phyloP scores from a whole-genome alignment of 2,113 vertebrate species.

The Python bivittatus region DNA sequence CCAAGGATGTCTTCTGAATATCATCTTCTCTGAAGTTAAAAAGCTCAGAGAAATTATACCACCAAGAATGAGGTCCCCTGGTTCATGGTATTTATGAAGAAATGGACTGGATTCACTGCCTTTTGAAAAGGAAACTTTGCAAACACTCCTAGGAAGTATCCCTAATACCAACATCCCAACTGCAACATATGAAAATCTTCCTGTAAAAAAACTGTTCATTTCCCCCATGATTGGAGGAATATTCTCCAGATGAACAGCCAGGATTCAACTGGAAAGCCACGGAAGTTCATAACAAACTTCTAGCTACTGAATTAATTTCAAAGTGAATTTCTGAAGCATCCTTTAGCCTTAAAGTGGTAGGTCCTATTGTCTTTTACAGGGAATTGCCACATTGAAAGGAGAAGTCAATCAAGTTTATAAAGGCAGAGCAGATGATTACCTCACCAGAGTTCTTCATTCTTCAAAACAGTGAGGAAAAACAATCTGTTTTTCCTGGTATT shows the following conservation, averaged over 20 bases:
- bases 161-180: neutral
- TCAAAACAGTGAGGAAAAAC: neutral
- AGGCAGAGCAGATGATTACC: neutral
- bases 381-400: neutral
- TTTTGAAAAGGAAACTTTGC: neutral
- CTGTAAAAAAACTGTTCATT: neutral
- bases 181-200: neutral
- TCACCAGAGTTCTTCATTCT: neutral
- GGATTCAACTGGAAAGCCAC: neutral
- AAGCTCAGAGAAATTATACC: neutral
- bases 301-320: neutral
- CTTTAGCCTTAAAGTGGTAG: neutral
- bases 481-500: rapidly evolving
- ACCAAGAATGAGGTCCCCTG: neutral
- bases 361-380: neutral
- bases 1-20: neutral
- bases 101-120: neutral
- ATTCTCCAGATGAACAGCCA: neutral
- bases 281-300: neutral
- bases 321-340: neutral
- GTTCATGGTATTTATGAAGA: neutral
- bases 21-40: neutral
- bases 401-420: neutral
- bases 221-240: neutral
- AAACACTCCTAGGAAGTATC: neutral